Percentiles rank a stretch among this genome's conserved stretches.
phyloP scores from a whole-genome alignment of 2,797 vertebrate species.

The Siniperca obscura region DNA sequence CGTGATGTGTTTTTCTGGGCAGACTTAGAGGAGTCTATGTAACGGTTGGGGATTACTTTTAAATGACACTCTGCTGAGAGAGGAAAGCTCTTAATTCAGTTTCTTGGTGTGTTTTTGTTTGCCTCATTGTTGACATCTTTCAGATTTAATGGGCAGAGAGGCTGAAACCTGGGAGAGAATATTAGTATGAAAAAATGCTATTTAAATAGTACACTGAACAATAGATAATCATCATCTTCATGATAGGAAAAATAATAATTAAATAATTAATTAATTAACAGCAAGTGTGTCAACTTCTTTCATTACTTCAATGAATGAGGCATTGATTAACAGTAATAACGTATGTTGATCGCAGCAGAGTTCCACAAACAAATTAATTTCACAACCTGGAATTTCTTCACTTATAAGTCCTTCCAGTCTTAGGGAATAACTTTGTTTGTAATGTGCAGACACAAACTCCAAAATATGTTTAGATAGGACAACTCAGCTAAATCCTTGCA shows the following conservation, averaged over 20 bases:
- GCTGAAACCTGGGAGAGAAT: constrained; percentile 29
- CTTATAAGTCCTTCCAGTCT: constrained; percentile 17
- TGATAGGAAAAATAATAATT: background rate
- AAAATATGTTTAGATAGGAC: constrained; percentile 40
- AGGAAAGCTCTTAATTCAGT: constrained; percentile 68
- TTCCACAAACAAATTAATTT: constrained; percentile 8
- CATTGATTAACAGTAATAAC: background rate
- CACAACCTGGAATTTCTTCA: constrained; percentile 19
- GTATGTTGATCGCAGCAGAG: background rate
- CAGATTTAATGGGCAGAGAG: constrained; percentile 47
- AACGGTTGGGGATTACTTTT: constrained; percentile 70
- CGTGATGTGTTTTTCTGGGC: constrained; percentile 71
- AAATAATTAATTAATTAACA: background rate
- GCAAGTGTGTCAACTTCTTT: background rate
- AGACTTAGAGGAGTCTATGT: constrained; percentile 72
- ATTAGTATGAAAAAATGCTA: constrained; percentile 52
- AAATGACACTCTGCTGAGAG: constrained; percentile 52
- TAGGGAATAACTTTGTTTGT: constrained; percentile 39
- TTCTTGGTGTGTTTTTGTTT: constrained; percentile 56
- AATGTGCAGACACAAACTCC: constrained; percentile 22
- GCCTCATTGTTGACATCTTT: constrained; percentile 30
- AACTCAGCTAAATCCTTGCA: constrained; percentile 38
- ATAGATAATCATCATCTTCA: constrained; percentile 6
- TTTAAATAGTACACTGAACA: background rate
- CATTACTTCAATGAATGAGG: background rate